Conservation (phyloP, 2,113 vertebrate genomes). For the Coregonus clupeaformis region DNA sequence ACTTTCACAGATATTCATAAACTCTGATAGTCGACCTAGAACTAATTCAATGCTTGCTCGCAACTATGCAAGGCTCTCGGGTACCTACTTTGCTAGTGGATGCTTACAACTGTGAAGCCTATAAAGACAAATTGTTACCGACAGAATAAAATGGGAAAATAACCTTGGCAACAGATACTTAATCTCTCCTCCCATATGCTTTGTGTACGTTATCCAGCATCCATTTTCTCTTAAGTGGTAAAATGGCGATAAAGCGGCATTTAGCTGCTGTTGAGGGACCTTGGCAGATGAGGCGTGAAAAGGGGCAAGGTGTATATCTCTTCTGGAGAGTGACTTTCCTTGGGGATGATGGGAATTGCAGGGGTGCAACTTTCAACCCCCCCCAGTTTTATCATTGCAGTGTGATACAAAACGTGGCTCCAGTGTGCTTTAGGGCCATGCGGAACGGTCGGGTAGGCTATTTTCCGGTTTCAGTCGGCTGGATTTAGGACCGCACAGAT, state of each 20-base stretch:
- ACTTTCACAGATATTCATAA: too few relatives aligned
- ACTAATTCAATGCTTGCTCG: not conserved
- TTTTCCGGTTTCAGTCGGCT: too few relatives aligned
- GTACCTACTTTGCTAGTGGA: not conserved
- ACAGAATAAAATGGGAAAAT: not conserved
- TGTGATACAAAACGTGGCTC: too few relatives aligned
- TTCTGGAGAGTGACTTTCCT: not conserved
- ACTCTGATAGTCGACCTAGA: too few relatives aligned
- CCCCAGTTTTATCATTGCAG: too few relatives aligned
- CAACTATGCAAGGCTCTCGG: not conserved
- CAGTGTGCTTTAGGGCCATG: too few relatives aligned
- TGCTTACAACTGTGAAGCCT: slow-evolving; percentile 3
- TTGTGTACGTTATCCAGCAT: slow-evolving; percentile 5
- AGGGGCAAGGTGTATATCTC: not conserved
- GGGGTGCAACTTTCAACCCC: not conserved
- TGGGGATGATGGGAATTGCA: not conserved
- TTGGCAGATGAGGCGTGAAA: slow-evolving; percentile 22
- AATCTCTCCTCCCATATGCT: not conserved
- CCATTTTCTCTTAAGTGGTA: slow-evolving; percentile 7
- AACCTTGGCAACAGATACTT: slow-evolving; percentile 10
- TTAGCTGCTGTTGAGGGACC: too few relatives aligned
- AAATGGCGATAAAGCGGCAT: slow-evolving; percentile 14
- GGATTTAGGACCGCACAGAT: too few relatives aligned
- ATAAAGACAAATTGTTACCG: not conserved
- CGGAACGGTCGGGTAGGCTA: too few relatives aligned